phyloP scores from a whole-genome alignment of 2,113 vertebrate genomes.

The Cavia aperea region DNA sequence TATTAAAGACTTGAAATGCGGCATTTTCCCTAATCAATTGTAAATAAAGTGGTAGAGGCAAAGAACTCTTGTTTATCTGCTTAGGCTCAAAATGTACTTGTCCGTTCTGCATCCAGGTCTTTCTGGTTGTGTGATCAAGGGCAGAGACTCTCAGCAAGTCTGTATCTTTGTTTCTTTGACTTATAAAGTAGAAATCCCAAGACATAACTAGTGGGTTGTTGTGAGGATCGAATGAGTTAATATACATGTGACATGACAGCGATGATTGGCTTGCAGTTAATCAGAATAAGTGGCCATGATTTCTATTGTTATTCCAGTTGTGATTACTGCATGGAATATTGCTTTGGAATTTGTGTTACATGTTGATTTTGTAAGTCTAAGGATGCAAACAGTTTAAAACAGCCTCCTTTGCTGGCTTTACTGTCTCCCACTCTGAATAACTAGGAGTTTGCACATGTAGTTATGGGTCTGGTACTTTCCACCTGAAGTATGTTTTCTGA shows the following conservation, averaged over 20 bases:
- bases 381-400: neutral
- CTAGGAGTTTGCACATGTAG: neutral
- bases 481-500: neutral
- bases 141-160: neutral
- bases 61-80: neutral
- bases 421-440: neutral
- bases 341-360: neutral
- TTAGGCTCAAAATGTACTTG: neutral
- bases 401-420: neutral
- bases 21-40: neutral
- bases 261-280: neutral
- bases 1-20: neutral
- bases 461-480: neutral
- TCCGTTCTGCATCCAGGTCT: neutral
- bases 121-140: neutral
- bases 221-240: neutral
- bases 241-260: neutral
- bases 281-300: neutral
- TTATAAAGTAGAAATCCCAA: neutral
- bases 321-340: neutral
- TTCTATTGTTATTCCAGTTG: conserved; percentile 13
- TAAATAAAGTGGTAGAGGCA: neutral
- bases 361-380: neutral
- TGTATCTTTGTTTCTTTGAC: neutral
- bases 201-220: neutral